Evolutionary conservation across 2,113 vertebrate species (phyloP).

Genomic region (Butorides virescens): DNA sequence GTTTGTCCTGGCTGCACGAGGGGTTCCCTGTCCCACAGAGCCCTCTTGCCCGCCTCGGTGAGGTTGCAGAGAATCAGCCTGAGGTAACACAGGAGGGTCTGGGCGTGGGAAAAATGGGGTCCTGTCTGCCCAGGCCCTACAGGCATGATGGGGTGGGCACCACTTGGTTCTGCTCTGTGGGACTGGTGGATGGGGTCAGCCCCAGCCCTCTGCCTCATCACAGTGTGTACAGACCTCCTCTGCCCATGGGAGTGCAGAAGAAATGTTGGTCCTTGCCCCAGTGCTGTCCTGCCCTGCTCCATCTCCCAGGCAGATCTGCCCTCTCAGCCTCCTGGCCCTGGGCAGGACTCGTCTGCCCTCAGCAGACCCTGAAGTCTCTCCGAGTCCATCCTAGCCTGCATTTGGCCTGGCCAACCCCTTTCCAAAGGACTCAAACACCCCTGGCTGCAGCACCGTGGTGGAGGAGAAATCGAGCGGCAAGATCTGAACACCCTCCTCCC

Average conservation of each 20-base stretch:
- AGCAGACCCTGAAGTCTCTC: not conserved
- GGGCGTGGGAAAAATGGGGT: not conserved
- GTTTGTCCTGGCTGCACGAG: not conserved
- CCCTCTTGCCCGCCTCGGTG: rapidly evolving
- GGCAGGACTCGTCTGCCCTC: not conserved
- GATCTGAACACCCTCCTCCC: not conserved
- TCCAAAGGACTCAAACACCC: not conserved
- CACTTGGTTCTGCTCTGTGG: not conserved
- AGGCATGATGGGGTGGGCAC: not conserved
- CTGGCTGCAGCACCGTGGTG: rapidly evolving
- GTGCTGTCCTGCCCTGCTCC: not conserved
- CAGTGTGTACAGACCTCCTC: not conserved
- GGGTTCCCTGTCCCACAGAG: not conserved
- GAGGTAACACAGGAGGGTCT: too few relatives aligned
- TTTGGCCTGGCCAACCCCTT: not conserved
- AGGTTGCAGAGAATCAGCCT: not conserved
- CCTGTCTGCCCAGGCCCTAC: not conserved
- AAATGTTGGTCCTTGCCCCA: not conserved
- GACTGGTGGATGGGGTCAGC: not conserved
- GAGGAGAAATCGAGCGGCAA: rapidly evolving
- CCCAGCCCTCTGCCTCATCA: not conserved
- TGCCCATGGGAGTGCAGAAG: not conserved
- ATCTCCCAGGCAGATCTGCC: not conserved
- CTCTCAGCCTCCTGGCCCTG: not conserved
- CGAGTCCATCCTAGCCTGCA: not conserved